phyloP scores from a whole-genome alignment of 2,113 vertebrate genomes.

The Ctenodactylus gundi region DNA sequence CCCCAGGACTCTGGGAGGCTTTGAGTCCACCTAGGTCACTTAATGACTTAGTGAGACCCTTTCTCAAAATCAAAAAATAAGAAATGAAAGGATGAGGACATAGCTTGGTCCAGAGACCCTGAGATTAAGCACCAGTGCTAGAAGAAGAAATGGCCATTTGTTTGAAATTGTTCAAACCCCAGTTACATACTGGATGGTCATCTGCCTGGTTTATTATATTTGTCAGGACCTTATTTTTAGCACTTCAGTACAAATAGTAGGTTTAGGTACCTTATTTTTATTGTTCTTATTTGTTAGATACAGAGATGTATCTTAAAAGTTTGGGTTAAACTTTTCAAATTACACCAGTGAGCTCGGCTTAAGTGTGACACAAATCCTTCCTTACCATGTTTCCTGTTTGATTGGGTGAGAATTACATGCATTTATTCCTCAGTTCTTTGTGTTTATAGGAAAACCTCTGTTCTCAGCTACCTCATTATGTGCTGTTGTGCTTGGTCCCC shows the following conservation, averaged over 20 bases:
- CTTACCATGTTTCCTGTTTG: neutral
- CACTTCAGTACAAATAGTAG: neutral
- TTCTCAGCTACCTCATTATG: conserved; percentile 78
- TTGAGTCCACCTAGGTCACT: too few species aligned
- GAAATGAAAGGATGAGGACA: neutral
- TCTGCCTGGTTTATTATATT: neutral
- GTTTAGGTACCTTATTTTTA: neutral
- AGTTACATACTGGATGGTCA: neutral
- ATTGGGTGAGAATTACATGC: conserved; percentile 26
- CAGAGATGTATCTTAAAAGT: neutral
- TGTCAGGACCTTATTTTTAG: neutral
- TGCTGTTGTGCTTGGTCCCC: conserved; percentile 54
- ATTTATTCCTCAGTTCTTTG: neutral
- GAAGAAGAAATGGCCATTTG: neutral
- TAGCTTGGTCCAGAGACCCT: neutral
- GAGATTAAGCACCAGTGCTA: neutral
- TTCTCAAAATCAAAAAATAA: neutral
- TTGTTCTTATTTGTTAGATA: neutral
- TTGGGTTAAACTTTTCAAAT: neutral
- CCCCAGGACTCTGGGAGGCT: neutral
- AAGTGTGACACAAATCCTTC: neutral
- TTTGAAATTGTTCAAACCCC: neutral
- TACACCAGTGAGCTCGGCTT: neutral
- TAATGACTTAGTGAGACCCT: neutral
- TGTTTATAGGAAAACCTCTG: conserved; percentile 60